Conservation (phyloP, 1,140 invertebrate genomes). For the Drosophila arawakana region DNA sequence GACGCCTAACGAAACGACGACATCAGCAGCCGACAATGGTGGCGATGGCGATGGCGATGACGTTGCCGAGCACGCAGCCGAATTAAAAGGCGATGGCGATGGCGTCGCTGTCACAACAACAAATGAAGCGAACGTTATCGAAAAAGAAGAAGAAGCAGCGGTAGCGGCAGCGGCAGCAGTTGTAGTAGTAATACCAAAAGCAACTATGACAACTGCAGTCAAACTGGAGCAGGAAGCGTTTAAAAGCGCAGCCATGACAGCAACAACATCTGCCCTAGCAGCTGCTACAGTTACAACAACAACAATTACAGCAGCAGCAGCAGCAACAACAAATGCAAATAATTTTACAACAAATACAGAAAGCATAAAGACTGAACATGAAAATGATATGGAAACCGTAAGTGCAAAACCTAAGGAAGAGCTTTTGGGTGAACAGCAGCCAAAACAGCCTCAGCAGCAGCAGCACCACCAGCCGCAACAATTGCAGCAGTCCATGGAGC, state of each 20-base stretch:
- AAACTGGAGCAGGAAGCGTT: constrained; percentile 49
- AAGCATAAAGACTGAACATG: constrained; percentile 68
- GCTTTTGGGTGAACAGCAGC: constrained; percentile 25
- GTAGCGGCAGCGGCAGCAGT: neutral
- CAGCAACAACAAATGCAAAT: constrained; percentile 29
- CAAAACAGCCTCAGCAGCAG: neutral
- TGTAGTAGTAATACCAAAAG: neutral
- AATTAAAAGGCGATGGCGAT: constrained; percentile 26
- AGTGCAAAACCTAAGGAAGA: constrained; percentile 40
- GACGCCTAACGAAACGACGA: constrained; percentile 24
- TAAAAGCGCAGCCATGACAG: constrained; percentile 25
- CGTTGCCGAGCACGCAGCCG: constrained; percentile 26
- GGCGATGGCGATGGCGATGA: constrained; percentile 23
- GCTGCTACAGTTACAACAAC: constrained; percentile 22
- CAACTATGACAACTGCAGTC: constrained; percentile 21
- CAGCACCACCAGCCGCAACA: constrained; percentile 1
- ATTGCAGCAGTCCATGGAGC: constrained; percentile 8
- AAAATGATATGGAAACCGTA: constrained; percentile 23
- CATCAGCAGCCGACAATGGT: constrained; percentile 14
- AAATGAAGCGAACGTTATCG: constrained; percentile 5
- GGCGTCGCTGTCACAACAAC: constrained; percentile 17
- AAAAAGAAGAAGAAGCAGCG: constrained; percentile 6
- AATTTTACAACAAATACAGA: constrained; percentile 28
- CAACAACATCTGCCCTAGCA: constrained; percentile 21
- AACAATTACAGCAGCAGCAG: constrained; percentile 28